Evolutionary conservation across 2,888 invertebrate species (phyloP).

Genomic region (Drosophila silvestris): DNA sequence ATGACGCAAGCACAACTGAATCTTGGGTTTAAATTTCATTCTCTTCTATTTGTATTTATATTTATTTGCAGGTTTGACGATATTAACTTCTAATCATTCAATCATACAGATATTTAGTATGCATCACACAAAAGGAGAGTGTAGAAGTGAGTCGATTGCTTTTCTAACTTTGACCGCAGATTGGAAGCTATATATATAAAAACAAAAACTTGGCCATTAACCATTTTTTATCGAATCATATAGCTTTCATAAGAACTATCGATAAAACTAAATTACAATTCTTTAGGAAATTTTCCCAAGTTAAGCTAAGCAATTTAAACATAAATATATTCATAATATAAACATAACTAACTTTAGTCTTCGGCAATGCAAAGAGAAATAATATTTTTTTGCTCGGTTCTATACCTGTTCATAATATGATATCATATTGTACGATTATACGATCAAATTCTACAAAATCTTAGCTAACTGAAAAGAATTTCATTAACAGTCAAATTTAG

Average conservation of each 20-base stretch:
- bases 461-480: background rate
- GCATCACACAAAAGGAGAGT: background rate
- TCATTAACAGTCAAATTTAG: background rate
- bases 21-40: background rate
- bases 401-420: background rate
- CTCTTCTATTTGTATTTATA: background rate
- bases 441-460: background rate
- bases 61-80: background rate
- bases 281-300: background rate
- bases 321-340: no score
- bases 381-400: background rate
- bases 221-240: background rate
- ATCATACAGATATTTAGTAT: background rate
- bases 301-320: background rate
- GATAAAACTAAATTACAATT: background rate
- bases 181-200: background rate
- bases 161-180: background rate
- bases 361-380: background rate
- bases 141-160: background rate
- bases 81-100: background rate
- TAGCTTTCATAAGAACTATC: background rate
- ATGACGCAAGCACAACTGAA: background rate
- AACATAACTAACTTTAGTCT: background rate
- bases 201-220: background rate
- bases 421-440: slow-evolving; percentile 1